Base-by-base conservation (phyloP, 2,888 invertebrate species). In the Coremacera marginata region DNA sequence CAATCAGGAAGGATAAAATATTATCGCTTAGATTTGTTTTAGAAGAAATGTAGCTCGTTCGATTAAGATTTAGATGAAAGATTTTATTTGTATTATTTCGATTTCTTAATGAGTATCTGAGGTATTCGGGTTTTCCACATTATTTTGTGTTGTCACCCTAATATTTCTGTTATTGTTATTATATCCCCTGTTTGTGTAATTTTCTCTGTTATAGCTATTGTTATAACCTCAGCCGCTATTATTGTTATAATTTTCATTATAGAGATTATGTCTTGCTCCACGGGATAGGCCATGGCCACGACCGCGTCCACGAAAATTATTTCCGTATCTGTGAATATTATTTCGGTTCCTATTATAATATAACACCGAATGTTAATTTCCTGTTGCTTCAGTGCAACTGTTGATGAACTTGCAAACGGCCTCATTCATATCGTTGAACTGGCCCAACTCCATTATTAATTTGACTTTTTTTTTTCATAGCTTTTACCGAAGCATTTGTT, bases 311-410 rank as follows among this genome's bases (percentile, higher is more conserved):
- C 57, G 57, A 22, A 37, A 37, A 8, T 8, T 37, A 37, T 57
- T 57, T 57, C 57, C 57, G 19, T 25, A 19, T 22, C 19, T 19
- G 57, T 57, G 57, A 11, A 9, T 9, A 11, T 57, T 22, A 57
- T 57, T 37, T 8, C 8, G 37, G 7, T 37, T 37, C 31, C 31
- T 55, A 19, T 22, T 19, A 19, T 19, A 57, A 57, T 57, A 57
- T 57, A 57, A 25, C 1, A 57, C 19, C 9, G 57, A 22, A 25
- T 57, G 19, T 22, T 19, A 9, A 22, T 57, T 19, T 57, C 57
- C 57, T 9, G 57, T 57, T 57, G 57, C 57, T 19, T 57, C 57
- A n/a, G 57, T 57, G 57, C 57, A 57, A 57, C 57, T 57, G 25
- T 57, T 25, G 7, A 57, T 25, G 25, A 57, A 57, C 25, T 57